phyloP scores from a whole-genome alignment of 2,888 invertebrate species.

The Therioaphis trifolii region DNA sequence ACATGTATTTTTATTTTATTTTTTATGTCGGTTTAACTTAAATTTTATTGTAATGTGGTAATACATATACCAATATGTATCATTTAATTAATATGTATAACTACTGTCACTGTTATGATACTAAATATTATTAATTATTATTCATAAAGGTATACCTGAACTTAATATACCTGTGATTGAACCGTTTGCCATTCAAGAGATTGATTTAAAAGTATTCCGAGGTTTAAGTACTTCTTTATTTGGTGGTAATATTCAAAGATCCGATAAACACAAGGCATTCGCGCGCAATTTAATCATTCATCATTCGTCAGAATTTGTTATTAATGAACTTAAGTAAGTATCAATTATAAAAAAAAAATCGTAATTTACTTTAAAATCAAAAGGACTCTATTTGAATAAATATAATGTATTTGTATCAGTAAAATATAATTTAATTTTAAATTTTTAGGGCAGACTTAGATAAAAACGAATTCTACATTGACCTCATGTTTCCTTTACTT shows the following conservation, averaged over 20 bases:
- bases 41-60: no score
- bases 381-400: no score
- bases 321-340: slow-evolving; percentile 27
- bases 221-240: not conserved
- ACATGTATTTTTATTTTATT: no score
- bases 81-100: no score
- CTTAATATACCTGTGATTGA: slow-evolving; percentile 77
- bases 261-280: slow-evolving; percentile 41
- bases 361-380: not conserved
- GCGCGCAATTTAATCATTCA: slow-evolving; percentile 37
- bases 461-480: slow-evolving; percentile 70
- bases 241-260: not conserved
- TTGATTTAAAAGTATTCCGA: slow-evolving; percentile 69
- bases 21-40: no score
- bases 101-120: no score
- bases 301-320: slow-evolving; percentile 42
- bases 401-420: not conserved
- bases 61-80: no score
- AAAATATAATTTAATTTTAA: not conserved
- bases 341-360: not conserved
- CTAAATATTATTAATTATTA: not conserved
- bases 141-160: slow-evolving; percentile 71
- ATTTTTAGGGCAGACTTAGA: slow-evolving; percentile 69
- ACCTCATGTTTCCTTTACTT: slow-evolving; percentile 72
- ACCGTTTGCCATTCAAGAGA: slow-evolving; percentile 73